Conservation (phyloP, 2,888 invertebrate species). For the Andricus quercusramuli region DNA sequence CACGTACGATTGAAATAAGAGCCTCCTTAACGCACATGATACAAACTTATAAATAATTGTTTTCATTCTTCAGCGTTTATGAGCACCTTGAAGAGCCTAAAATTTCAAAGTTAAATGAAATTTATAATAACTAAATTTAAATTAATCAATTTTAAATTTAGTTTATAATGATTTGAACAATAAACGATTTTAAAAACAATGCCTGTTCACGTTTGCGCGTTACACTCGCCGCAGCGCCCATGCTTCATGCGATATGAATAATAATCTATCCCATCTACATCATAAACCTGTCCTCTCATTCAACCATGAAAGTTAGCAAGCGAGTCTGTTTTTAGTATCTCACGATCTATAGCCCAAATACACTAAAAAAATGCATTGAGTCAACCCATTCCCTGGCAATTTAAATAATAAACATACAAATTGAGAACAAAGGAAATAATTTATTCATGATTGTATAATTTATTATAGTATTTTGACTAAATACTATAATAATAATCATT, state of each 20-base stretch:
- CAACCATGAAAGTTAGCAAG: conserved; percentile 37
- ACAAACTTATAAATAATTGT: background rate
- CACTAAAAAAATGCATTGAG: background rate
- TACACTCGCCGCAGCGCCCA: conserved; percentile 65
- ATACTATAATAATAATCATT: too few relatives aligned
- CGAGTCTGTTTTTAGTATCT: conserved; percentile 19
- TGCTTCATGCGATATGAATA: conserved; percentile 64
- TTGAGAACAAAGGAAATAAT: too few relatives aligned
- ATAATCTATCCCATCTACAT: conserved; percentile 57
- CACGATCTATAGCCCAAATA: background rate
- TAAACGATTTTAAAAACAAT: conserved; percentile 23
- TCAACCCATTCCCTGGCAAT: background rate
- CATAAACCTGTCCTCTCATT: conserved; percentile 33
- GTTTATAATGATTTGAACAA: background rate
- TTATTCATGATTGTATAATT: too few relatives aligned
- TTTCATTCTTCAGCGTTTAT: background rate
- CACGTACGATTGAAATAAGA: background rate
- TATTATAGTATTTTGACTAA: too few relatives aligned
- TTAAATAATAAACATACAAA: background rate
- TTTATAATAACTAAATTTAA: too few relatives aligned
- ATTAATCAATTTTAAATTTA: too few relatives aligned
- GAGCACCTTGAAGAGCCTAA: background rate
- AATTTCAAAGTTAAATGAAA: background rate
- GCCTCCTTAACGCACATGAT: background rate
- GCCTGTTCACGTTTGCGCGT: conserved; percentile 42